Percentiles rank a stretch among this genome's conserved stretches.
phyloP scores from a whole-genome alignment of 2,113 vertebrate genomes.

The Cyphomyrus plagiostoma region DNA sequence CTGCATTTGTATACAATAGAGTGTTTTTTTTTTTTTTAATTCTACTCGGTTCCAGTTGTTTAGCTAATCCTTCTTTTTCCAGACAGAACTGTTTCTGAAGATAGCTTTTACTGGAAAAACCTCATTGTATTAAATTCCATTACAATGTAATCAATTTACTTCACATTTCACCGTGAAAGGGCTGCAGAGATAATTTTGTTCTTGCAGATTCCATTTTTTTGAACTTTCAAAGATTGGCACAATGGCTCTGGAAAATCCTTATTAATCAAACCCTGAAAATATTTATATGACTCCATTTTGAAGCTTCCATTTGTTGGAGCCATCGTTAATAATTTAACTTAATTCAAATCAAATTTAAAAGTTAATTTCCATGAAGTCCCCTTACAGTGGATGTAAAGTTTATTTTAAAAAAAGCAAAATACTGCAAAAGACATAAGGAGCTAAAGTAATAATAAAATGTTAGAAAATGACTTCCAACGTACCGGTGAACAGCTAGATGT shows the following conservation, averaged over 20 bases:
- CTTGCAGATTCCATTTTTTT: neutral
- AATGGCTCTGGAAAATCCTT: neutral
- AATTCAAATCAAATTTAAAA: neutral
- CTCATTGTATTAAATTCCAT: neutral
- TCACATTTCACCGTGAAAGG: neutral
- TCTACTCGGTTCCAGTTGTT: neutral
- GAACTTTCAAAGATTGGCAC: neutral
- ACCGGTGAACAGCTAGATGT: neutral
- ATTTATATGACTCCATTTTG: neutral
- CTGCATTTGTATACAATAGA: neutral
- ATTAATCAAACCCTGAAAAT: neutral
- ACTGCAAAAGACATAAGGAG: neutral
- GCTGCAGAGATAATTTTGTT: neutral
- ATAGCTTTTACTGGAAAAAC: neutral
- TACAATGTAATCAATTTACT: conserved; percentile 4
- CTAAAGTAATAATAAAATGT: neutral
- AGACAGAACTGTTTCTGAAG: neutral
- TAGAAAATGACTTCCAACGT: neutral
- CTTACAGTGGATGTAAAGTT: neutral
- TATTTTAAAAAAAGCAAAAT: neutral
- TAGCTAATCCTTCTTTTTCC: neutral
- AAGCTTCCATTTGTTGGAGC: neutral
- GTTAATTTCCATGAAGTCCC: neutral
- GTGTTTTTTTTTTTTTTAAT: neutral
- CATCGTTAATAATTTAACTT: neutral